phyloP scores from a whole-genome alignment of 2,113 vertebrate genomes.

The Eulemur macaco region DNA sequence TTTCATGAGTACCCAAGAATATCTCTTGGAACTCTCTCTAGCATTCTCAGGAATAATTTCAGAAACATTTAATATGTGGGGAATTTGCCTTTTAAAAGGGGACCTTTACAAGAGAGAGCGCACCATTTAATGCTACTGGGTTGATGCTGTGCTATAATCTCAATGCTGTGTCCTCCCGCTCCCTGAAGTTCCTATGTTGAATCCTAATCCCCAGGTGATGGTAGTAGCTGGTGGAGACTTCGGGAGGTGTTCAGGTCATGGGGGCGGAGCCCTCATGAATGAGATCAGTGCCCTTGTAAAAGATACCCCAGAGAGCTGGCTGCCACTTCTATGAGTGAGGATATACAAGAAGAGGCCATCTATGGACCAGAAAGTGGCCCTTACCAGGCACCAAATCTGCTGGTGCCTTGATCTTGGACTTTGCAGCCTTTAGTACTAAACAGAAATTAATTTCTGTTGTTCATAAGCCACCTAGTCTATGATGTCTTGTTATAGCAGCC shows the following conservation, averaged over 20 bases:
- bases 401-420: background rate
- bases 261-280: background rate
- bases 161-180: too few species aligned
- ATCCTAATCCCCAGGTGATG: background rate
- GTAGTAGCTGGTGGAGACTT: background rate
- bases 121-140: background rate
- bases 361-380: background rate
- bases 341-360: background rate
- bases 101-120: background rate
- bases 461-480: background rate
- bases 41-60: background rate
- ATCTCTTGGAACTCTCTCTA: background rate
- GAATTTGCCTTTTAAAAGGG: conserved; percentile 9
- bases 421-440: background rate
- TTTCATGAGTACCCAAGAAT: background rate
- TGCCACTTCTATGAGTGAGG: background rate
- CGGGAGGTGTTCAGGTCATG: background rate
- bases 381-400: background rate
- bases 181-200: background rate
- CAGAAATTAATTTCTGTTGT: background rate
- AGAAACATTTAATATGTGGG: background rate
- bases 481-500: background rate
- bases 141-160: background rate
- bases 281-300: background rate
- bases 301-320: background rate